A percentile compares a stretch with the other conserved stretches of the same genome.
These are phyloP conservation scores for Pectinophora gossypiella DNA, from an alignment of 1,140 invertebrate genomes.

Conservation along the genomic window DNA sequence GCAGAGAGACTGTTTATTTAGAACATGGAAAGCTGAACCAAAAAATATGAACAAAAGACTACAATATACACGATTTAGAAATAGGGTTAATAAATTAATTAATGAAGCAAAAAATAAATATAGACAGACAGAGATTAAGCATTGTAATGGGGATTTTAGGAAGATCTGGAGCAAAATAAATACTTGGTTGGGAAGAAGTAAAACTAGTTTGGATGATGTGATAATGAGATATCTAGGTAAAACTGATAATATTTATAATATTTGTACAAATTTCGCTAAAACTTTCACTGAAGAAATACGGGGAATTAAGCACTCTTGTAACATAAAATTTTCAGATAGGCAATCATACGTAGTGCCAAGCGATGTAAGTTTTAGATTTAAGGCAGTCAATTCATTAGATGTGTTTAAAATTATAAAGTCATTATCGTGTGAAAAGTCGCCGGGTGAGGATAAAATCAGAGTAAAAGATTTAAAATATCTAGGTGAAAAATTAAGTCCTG, in stretches of 20 bases:
- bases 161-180: constrained; percentile 23
- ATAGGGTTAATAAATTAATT: constrained; percentile 18
- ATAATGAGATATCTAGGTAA: constrained; percentile 17
- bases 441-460: not conserved
- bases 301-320: constrained; percentile 4
- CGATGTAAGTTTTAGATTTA: constrained; percentile 4
- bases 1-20: constrained; percentile 16
- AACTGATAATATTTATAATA: constrained; percentile 7
- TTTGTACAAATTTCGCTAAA: constrained; percentile 15
- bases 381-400: not conserved
- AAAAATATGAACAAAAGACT: constrained; percentile 14
- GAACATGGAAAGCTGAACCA: constrained; percentile 17
- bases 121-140: constrained; percentile 10
- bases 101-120: constrained; percentile 16
- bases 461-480: constrained; percentile 4
- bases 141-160: constrained; percentile 15
- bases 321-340: not conserved
- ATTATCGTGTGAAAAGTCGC: not conserved
- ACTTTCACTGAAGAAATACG: constrained; percentile 7
- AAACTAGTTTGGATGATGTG: constrained; percentile 12
- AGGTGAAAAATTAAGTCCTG: not conserved
- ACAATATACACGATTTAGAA: constrained; percentile 18
- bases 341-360: not conserved
- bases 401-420: not conserved
- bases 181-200: constrained; percentile 17